Base-by-base conservation (phyloP, 2,888 invertebrate genomes). In the Agrochola lota region DNA sequence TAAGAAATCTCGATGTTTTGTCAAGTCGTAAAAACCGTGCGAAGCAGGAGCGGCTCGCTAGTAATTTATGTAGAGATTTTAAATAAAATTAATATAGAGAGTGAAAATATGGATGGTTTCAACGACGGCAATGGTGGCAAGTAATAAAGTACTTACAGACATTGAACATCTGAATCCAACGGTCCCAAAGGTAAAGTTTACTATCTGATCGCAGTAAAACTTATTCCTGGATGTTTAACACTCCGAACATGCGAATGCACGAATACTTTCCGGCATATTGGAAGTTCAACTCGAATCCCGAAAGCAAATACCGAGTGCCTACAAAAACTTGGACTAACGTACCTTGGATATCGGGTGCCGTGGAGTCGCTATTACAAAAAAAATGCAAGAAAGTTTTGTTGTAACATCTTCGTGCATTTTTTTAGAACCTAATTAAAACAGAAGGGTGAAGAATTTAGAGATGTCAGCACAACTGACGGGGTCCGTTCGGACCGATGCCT, bases 251-350 rank as follows among this genome's bases (percentile, higher is more conserved):
- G 93, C 93, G 94, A 94, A 94, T 95, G 94, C 94, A 94, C 91
- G 93, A 95, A 94, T 95, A 95, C 94, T 95, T 94, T 93, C 93
- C 92, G 91, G 94, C 94, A 94, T 95, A 95, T 95, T 94, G 94
- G 94, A 95, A 95, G 93, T 95, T 93, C 90, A 91, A 93, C 93
- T 93, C 90, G 93, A 94, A 93, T 94, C 93, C 93, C 94, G 92
- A 95, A 95, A 95, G 96, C 94, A 96, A 96, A 96, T 95, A 96
- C 94, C 91, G 93, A 94, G 94, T 94, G 91, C 92, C 92, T 92
- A 95, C 94, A 95, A 94, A 95, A 96, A 96, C 94, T 95, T 95
- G 90, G 92, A 90, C 92, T 89, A 91, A 91, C 93, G 92, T 91
- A 88, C 89, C 91, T 87, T 79, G 94, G 80, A 92, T 88, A 94